These are phyloP conservation scores for Oplegnathus fasciatus DNA, from an alignment of 2,113 vertebrate species.

Conservation along the genomic window DNA sequence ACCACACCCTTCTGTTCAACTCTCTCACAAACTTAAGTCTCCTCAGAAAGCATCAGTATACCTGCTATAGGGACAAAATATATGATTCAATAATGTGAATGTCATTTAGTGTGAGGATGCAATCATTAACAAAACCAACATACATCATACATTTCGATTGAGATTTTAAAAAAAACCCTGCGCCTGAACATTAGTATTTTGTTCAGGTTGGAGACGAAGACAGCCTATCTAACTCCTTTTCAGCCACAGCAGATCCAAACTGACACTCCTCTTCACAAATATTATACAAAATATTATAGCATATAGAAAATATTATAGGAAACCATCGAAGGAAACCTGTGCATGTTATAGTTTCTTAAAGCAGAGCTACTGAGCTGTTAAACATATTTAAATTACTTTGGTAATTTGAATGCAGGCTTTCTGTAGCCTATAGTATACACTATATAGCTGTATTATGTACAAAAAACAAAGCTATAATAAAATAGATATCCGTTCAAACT, in stretches of 20 bases:
- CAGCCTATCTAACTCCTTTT: neutral
- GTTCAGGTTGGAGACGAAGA: neutral
- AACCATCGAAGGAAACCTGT: neutral
- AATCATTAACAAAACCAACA: neutral
- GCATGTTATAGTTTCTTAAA: neutral
- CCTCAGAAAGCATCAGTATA: conserved; percentile 6
- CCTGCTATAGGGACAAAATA: neutral
- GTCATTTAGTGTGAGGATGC: neutral
- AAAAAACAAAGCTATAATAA: neutral
- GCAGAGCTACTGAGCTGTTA: neutral
- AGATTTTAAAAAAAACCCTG: neutral
- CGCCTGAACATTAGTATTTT: neutral
- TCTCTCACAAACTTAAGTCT: conserved; percentile 5
- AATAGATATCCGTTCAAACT: neutral
- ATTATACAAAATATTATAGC: neutral
- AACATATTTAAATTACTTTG: neutral
- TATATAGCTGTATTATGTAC: neutral
- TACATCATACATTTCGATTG: neutral
- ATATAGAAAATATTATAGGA: neutral
- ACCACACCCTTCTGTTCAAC: conserved; percentile 29
- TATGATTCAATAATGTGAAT: neutral
- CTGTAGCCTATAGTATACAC: too few relatives aligned
- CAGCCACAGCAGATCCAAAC: neutral
- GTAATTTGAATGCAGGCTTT: neutral
- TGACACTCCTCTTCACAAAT: neutral